Conservation (phyloP, 2,888 invertebrate genomes). For the Acrobasis repandana region DNA sequence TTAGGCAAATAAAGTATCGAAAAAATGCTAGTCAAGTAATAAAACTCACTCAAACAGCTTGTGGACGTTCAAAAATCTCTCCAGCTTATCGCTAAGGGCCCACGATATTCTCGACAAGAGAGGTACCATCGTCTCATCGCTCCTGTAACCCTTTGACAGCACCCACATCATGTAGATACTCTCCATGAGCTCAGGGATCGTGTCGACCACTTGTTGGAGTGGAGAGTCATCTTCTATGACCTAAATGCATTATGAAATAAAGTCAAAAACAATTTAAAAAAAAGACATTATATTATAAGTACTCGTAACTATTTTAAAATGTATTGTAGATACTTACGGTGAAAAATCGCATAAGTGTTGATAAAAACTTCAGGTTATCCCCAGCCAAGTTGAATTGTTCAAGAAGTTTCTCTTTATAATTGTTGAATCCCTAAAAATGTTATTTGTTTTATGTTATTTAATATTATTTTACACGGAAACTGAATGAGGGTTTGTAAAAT, state of each 20-base stretch:
- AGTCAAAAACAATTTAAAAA: no score
- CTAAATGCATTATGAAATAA: conserved; percentile 57
- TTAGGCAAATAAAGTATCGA: no score
- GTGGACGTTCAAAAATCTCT: conserved; percentile 86
- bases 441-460: no score
- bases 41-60: conserved; percentile 88
- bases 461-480: no score
- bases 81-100: conserved; percentile 90
- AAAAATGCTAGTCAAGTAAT: no score
- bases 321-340: conserved; percentile 59
- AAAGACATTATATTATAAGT: no score
- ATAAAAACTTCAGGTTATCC: conserved; percentile 90
- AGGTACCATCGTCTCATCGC: conserved; percentile 93
- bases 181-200: conserved; percentile 90
- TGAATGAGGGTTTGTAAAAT: no score
- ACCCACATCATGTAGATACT: conserved; percentile 96
- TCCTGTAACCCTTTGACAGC: conserved; percentile 91
- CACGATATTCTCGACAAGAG: conserved; percentile 92
- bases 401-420: conserved; percentile 84
- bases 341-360: conserved; percentile 88
- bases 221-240: conserved; percentile 87
- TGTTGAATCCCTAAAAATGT: conserved; percentile 81
- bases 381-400: conserved; percentile 87
- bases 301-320: no score
- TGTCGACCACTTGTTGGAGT: conserved; percentile 87